phyloP scores from a whole-genome alignment of 92 coral and sea anemone species.

The Siderastrea radians region DNA sequence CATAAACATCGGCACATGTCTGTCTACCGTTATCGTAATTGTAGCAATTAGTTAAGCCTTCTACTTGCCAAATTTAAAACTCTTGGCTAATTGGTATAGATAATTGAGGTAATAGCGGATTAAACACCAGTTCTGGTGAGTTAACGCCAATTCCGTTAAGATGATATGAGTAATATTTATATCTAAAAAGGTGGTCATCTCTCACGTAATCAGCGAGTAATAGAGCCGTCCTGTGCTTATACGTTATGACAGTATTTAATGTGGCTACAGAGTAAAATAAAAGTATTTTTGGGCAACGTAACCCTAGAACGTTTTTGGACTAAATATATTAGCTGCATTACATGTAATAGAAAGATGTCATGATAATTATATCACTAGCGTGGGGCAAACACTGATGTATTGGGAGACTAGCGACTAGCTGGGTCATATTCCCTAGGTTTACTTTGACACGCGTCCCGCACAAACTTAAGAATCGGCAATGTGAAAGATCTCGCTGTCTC shows the following conservation, averaged over 20 bases:
- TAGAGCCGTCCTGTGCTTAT: background rate
- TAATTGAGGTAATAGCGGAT: background rate
- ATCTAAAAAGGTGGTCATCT: too few species aligned
- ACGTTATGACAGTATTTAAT: background rate
- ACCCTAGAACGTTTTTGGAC: background rate
- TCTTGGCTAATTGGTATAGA: background rate
- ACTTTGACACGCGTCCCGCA: too few species aligned
- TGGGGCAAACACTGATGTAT: too few species aligned
- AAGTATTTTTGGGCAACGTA: background rate
- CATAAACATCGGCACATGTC: slow-evolving; percentile 15
- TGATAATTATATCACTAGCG: too few species aligned
- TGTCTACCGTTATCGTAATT: background rate
- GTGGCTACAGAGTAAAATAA: too few species aligned
- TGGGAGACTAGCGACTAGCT: too few species aligned
- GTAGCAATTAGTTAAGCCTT: background rate
- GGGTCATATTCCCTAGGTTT: too few species aligned
- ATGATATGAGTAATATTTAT: background rate
- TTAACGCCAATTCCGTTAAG: slow-evolving; percentile 2
- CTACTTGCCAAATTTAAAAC: slow-evolving; percentile 19
- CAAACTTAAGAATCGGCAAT: too few species aligned
- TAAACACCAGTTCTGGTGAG: slow-evolving; percentile 6
- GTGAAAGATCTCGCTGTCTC: too few species aligned
- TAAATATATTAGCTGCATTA: too few species aligned
- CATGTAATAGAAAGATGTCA: background rate
- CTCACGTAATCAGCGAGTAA: background rate